Base-by-base conservation (phyloP, 1,140 invertebrate species). In the Atta colombica region DNA sequence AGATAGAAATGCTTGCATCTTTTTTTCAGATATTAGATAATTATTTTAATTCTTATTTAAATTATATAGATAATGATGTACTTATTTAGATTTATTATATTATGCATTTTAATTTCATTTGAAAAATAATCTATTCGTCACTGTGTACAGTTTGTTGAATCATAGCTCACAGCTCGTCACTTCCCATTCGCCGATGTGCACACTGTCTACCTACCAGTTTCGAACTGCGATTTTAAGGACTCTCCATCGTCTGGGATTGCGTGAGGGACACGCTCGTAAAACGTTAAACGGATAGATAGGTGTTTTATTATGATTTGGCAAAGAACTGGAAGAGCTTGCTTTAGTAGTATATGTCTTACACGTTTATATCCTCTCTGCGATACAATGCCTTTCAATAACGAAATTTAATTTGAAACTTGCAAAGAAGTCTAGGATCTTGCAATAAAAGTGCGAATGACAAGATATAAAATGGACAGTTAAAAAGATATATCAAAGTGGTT, bases 231-330 rank as follows among this genome's bases (percentile, higher is more conserved):
- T 81, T 81, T 81, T 81, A 81, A 81, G 77, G 65, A 81, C 65
- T 81, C 39, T 39, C 7, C 60, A 14, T 49, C 45, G 45, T 16
- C 49, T 35, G 65, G 53, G 31, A 81, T 71, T 35, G 77, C 65
- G 51, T 65, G 77, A 81, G 31, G 31, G 31, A 71, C 65, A 71
- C 49, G 77, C 63, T 81, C 77, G 49, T 81, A 81, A 81, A 81
- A 81, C 16, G 77, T 21, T 81, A 81, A 81, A 81, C 31, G 65
- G 77, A 71, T 81, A 81, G 65, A 81, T 81, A 81, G 77, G 21
- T 68, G 65, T 69, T 69, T 81, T 81, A 81, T 81, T 81, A 71
- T 71, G 77, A 51, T 81, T 81, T 65, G 65, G n/a, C 16, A 81
- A 81, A 71, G 65, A 80, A 80, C 28, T 58, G 77, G 49, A 39